A percentile compares a stretch with the other conserved stretches of the same genome.
Evolutionary conservation across 1,140 invertebrate species (phyloP).

Genomic region (Conus ventricosus): DNA sequence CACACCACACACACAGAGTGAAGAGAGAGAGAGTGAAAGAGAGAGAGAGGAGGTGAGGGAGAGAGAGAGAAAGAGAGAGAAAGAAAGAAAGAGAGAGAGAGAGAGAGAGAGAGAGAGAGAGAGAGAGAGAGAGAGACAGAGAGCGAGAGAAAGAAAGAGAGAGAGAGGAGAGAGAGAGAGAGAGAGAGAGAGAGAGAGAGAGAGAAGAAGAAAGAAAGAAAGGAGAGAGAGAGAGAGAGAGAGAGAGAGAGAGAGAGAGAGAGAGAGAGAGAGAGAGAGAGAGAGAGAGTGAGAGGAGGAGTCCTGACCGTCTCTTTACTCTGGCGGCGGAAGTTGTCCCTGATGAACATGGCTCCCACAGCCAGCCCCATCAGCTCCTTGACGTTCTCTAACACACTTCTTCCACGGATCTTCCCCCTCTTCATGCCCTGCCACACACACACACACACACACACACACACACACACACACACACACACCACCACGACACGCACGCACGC

Average conservation of each 20-base stretch:
- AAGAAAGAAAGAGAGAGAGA: background rate
- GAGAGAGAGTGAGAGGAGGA: background rate
- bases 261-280: slow-evolving; percentile 20
- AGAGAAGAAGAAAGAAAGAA: background rate
- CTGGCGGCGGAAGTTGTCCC: slow-evolving; percentile 87
- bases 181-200: background rate
- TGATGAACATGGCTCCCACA: slow-evolving; percentile 89
- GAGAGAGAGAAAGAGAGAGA: background rate
- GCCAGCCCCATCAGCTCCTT: slow-evolving; percentile 90
- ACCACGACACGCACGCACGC: background rate
- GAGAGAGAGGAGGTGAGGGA: background rate
- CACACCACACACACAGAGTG: no score
- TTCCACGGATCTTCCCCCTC: slow-evolving; percentile 87
- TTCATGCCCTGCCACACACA: slow-evolving; percentile 80
- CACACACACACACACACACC: no score
- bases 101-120: background rate
- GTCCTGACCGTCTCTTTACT: slow-evolving; percentile 84
- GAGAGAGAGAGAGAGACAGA: background rate
- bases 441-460: background rate
- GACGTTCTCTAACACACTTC: slow-evolving; percentile 87
- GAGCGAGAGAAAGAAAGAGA: background rate
- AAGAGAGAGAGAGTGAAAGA: background rate
- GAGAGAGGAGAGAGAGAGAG: background rate
- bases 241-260: background rate
- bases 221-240: background rate